These are phyloP conservation scores for Nyctibius bracteatus DNA, from an alignment of 2,113 vertebrate genomes.

Conservation along the genomic window DNA sequence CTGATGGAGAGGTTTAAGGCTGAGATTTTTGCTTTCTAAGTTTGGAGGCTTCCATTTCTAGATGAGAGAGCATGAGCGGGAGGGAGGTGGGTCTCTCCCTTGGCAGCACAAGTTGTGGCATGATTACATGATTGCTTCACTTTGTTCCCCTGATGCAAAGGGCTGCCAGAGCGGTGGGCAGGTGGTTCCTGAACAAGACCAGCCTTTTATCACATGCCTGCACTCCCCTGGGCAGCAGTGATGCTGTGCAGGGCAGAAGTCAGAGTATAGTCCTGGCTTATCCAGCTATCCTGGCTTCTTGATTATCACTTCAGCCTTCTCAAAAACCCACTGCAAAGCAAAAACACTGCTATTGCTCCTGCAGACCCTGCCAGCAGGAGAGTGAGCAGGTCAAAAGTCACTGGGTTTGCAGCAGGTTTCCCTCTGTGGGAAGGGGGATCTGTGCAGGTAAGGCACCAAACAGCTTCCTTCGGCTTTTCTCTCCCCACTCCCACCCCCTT, in stretches of 20 bases:
- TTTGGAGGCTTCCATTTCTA: background rate
- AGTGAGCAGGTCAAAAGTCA: background rate
- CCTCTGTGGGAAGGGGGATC: background rate
- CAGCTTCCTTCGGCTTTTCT: constrained; percentile 18
- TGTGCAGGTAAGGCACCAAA: background rate
- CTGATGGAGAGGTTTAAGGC: background rate
- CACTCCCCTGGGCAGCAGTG: background rate
- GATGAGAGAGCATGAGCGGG: background rate
- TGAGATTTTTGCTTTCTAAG: background rate
- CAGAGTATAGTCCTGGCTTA: background rate
- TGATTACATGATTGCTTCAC: background rate
- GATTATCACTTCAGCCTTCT: background rate
- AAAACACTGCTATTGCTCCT: background rate
- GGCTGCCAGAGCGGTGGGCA: background rate
- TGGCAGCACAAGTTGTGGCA: accelerated
- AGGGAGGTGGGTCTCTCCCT: background rate
- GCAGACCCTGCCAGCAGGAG: background rate
- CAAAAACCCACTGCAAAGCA: background rate
- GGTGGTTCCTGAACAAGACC: background rate
- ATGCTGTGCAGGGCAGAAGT: background rate
- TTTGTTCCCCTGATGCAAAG: background rate
- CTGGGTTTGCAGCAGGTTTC: background rate
- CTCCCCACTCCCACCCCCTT: background rate
- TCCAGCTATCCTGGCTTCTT: background rate
- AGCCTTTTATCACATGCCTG: background rate